Conservation (phyloP, 30 jellyfish, hydroid and myxozoan genomes). For the Turritopsis dohrnii region DNA sequence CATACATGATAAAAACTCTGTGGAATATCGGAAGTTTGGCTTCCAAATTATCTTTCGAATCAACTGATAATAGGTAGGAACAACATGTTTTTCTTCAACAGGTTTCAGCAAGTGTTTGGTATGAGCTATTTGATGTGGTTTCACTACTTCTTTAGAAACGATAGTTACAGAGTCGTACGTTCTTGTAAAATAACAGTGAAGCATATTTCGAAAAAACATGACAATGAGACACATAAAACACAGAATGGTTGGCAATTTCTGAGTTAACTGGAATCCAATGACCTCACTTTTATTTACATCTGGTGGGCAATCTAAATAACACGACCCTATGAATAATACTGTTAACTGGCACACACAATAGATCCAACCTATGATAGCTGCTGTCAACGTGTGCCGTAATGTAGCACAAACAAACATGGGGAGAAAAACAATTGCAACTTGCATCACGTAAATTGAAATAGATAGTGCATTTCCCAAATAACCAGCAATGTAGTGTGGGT, state of each 20-base stretch:
- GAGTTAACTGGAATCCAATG: background rate
- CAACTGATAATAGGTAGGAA: background rate
- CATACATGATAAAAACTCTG: constrained; percentile 4
- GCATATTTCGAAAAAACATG: background rate
- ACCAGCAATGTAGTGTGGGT: background rate
- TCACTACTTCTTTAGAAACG: background rate
- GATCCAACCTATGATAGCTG: background rate
- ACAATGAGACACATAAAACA: background rate
- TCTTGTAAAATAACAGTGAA: background rate
- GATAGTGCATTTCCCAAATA: background rate
- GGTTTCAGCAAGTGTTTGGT: background rate
- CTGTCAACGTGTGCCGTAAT: background rate
- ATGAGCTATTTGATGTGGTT: background rate
- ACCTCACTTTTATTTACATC: background rate
- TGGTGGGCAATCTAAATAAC: background rate
- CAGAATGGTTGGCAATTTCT: background rate
- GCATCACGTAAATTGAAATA: background rate
- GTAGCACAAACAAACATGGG: background rate
- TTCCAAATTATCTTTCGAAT: background rate
- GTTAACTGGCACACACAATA: background rate
- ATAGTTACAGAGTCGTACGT: background rate
- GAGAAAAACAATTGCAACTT: background rate
- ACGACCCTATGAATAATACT: background rate
- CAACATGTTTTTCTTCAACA: background rate
- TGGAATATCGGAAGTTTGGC: background rate